Evolutionary conservation across 2,113 vertebrate species (phyloP).

Genomic region (Aegithalos caudatus): DNA sequence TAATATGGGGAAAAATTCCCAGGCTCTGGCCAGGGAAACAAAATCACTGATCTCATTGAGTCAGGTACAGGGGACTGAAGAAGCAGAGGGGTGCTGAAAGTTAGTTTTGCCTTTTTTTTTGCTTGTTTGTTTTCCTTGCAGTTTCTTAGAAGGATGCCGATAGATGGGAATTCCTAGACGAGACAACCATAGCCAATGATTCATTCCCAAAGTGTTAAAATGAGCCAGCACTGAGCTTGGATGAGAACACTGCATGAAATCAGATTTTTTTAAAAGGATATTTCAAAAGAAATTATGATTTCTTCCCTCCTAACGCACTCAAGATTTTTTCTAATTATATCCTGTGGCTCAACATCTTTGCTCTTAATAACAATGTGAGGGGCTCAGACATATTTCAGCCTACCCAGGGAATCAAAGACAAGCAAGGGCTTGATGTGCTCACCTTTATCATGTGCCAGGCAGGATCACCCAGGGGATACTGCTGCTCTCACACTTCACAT

Average conservation of each 20-base stretch:
- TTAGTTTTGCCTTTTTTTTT: constrained; percentile 5
- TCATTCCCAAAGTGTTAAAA: constrained; percentile 45
- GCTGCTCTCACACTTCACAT: neutral
- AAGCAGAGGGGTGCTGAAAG: neutral
- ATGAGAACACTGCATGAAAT: constrained; percentile 52
- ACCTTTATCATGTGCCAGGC: neutral
- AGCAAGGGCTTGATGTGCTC: neutral
- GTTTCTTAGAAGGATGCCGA: constrained; percentile 33
- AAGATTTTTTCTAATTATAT: constrained; percentile 3
- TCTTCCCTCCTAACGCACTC: neutral
- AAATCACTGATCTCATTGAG: constrained; percentile 51
- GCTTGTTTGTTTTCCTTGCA: neutral
- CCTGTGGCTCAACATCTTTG: neutral
- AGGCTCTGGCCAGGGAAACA: neutral
- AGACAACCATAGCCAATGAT: constrained; percentile 33
- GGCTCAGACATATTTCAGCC: neutral
- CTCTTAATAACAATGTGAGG: neutral
- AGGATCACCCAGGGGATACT: neutral
- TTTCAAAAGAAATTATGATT: constrained; percentile 37
- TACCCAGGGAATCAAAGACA: neutral
- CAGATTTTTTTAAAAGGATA: neutral
- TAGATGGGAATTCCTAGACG: constrained; percentile 1
- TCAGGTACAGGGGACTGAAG: neutral
- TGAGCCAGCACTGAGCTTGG: neutral
- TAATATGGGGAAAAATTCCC: neutral